phyloP scores from a whole-genome alignment of 2,113 vertebrate species.

The Prunella himalayana region DNA sequence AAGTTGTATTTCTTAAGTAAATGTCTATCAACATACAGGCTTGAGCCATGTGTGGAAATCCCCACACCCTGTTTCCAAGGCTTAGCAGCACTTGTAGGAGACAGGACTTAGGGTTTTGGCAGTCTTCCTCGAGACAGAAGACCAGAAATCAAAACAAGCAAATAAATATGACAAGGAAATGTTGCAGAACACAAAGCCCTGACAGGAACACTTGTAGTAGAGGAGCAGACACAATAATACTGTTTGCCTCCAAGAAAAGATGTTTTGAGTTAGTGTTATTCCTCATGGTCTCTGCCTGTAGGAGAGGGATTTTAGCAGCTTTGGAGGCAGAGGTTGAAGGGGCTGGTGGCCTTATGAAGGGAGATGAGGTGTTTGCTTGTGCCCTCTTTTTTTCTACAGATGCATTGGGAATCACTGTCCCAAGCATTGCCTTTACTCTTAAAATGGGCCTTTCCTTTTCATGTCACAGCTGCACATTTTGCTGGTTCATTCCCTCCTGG shows the following conservation, averaged over 20 bases:
- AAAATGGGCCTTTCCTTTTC: background rate
- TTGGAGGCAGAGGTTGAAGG: background rate
- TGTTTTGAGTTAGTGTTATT: background rate
- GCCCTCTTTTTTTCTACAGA: background rate
- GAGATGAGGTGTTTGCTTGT: background rate
- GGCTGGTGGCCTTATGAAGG: background rate
- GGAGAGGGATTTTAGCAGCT: background rate
- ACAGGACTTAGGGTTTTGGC: conserved; percentile 33
- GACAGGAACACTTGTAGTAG: conserved; percentile 27
- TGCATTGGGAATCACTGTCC: background rate
- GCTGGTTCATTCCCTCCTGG: background rate
- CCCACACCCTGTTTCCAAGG: background rate
- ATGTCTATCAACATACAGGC: background rate
- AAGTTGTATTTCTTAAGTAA: background rate
- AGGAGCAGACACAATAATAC: conserved; percentile 14
- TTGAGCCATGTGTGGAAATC: background rate
- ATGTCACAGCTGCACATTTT: background rate
- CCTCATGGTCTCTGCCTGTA: background rate
- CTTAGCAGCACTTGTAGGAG: conserved; percentile 7
- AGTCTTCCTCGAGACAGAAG: conserved; percentile 14
- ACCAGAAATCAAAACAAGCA: conserved; percentile 57
- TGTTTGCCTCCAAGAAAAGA: background rate
- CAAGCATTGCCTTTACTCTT: background rate
- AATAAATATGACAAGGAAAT: conserved; percentile 59
- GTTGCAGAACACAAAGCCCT: conserved; percentile 56